Percentiles rank a stretch among this genome's conserved stretches.
phyloP scores from a whole-genome alignment of 2,888 invertebrate genomes.

The Penaeus monodon region DNA sequence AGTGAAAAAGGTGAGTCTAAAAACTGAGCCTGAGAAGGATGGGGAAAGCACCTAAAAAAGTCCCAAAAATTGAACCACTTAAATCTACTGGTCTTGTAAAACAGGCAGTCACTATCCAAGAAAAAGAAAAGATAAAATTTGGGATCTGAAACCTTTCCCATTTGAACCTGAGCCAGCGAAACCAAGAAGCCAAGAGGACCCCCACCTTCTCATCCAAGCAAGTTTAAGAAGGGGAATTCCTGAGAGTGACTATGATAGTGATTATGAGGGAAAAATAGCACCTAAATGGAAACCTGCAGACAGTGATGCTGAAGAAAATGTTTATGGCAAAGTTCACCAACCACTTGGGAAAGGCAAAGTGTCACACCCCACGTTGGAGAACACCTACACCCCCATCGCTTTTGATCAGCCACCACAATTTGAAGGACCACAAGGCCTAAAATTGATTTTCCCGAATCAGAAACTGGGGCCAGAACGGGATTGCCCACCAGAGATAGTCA shows the following conservation, averaged over 20 bases:
- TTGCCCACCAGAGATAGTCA: constrained; percentile 34
- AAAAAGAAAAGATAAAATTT: constrained; percentile 44
- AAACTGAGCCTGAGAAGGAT: too few relatives aligned
- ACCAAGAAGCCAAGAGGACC: constrained; percentile 68
- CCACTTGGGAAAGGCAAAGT: constrained; percentile 13
- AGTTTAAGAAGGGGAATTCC: constrained; percentile 78
- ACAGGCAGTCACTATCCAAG: constrained; percentile 47
- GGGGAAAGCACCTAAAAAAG: neutral
- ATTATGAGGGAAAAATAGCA: constrained; percentile 76
- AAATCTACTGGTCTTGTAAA: constrained; percentile 62
- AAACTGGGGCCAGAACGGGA: constrained; percentile 57
- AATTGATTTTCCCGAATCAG: constrained; percentile 64
- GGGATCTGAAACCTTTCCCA: constrained; percentile 73
- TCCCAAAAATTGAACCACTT: constrained; percentile 43
- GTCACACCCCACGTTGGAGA: constrained; percentile 35
- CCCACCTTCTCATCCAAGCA: constrained; percentile 76
- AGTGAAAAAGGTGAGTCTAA: too few relatives aligned
- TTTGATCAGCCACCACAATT: constrained; percentile 75
- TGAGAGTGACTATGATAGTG: constrained; percentile 81
- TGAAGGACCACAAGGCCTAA: constrained; percentile 69
- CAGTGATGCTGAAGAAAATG: constrained; percentile 74
- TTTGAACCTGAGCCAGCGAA: constrained; percentile 72
- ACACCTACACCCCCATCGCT: constrained; percentile 73
- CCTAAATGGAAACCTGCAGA: constrained; percentile 77
- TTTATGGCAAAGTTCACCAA: constrained; percentile 75